Evolutionary conservation across 2,888 invertebrate species (phyloP), one percentile per base, ranked within the genome.

Genomic region (Hyppa rectilinea): DNA sequence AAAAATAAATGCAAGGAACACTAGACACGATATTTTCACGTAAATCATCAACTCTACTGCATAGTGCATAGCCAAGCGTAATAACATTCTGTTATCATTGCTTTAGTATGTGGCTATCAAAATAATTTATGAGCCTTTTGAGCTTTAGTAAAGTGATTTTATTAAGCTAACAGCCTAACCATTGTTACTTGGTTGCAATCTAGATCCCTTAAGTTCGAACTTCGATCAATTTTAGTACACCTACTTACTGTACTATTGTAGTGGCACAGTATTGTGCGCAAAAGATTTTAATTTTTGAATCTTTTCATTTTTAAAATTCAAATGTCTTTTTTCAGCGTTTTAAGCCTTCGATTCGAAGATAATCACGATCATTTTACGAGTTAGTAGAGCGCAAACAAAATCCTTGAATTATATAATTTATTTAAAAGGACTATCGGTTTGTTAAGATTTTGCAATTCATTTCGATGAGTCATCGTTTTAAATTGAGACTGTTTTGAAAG

Each of bases 311-410:
- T 26, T 40, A 45, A 20, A 26, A 36, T 34, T 10, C 14, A 5
- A 40, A 26, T 12, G 6, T 49, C 20, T 31, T 70, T 26, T 68
- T 52, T 68, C 20, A 68, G 12, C n/a, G 50, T 23, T n/a, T n/a
- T 14, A 40, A 38, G 4, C 23, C 43, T 61, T 52, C 26, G 14
- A 55, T 74, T 40, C 9, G 6, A 23, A 40, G n/a, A 40, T 55
- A 47, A 73, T 36, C 4, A 14, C 2, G 26, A 36, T 73, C 0
- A 55, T 43, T 52, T 52, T 9, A 29, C 31, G 9, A 69, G 9
- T 69, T 77, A 61, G 12, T 69, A 74, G 77, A 74, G 70, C 74
- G 23, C 38, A 75, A 59, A 56, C 29, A 31, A 36, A 45, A 56
- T 60, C 69, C 69, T 76, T 74, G 77, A 31, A 47, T 63, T 43